Evolutionary conservation across 2,888 invertebrate species (phyloP).

Genomic region (Eurytoma adleriae): DNA sequence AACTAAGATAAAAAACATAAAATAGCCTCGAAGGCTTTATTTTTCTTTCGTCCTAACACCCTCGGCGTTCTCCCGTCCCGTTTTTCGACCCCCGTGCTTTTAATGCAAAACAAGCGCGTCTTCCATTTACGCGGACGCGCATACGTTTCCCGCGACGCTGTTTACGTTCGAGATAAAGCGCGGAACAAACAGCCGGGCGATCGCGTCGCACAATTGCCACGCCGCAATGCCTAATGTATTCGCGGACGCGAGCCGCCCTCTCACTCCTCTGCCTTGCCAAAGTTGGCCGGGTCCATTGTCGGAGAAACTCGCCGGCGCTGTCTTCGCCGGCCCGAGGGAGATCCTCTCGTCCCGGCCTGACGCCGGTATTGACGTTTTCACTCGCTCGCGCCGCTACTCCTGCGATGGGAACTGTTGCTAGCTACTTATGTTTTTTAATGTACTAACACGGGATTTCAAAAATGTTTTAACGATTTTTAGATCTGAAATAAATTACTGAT

Average conservation of each 20-base stretch:
- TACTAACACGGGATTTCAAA: no score
- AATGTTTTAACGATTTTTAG: no score
- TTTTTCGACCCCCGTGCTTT: background rate
- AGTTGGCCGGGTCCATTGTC: conserved; percentile 55
- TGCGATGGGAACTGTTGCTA: no score
- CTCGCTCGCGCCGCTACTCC: no score
- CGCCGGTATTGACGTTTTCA: no score
- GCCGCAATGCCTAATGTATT: conserved; percentile 35
- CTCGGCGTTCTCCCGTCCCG: background rate
- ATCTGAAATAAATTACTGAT: no score
- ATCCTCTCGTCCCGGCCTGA: conserved; percentile 60
- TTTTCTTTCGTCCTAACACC: background rate
- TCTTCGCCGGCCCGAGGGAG: background rate
- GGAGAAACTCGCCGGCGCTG: background rate
- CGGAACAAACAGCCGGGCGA: conserved; percentile 68
- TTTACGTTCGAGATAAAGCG: conserved; percentile 74
- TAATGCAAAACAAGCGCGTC: conserved; percentile 7
- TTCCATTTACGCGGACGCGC: conserved; percentile 15
- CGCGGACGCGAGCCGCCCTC: conserved; percentile 58
- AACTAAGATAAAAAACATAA: no score
- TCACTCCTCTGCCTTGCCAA: conserved; percentile 61
- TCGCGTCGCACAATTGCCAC: conserved; percentile 33
- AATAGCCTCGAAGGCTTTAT: background rate
- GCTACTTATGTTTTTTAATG: no score
- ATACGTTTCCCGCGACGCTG: conserved; percentile 59